A percentile compares a stretch with the other conserved stretches of the same genome.
These are phyloP conservation scores for Cydia amplana DNA, from an alignment of 1,140 invertebrate species.

Conservation along the genomic window DNA sequence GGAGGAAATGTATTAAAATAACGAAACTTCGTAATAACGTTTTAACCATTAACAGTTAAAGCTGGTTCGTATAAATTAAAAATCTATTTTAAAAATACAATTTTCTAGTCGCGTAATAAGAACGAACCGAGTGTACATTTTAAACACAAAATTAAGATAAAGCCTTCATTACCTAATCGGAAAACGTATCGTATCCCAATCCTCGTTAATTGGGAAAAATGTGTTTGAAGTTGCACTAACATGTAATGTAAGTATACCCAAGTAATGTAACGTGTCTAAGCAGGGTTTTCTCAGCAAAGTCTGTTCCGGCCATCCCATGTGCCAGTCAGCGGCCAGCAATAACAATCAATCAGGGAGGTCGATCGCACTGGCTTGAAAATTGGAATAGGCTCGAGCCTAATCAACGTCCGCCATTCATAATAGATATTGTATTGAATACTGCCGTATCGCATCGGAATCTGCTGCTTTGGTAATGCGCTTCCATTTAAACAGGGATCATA, in stretches of 20 bases:
- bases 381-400: conserved; percentile 64
- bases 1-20: conserved; percentile 31
- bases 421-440: conserved; percentile 67
- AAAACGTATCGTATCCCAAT: not conserved
- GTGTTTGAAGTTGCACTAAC: not conserved
- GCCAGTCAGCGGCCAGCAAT: conserved; percentile 40
- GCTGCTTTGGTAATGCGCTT: conserved; percentile 51
- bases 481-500: conserved; percentile 51
- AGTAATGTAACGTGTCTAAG: not conserved
- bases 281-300: conserved; percentile 19
- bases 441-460: conserved; percentile 54
- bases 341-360: conserved; percentile 63
- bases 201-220: too few species aligned
- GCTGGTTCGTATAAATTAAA: not conserved
- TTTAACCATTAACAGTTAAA: conserved; percentile 20
- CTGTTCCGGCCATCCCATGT: conserved; percentile 27
- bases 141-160: too few species aligned
- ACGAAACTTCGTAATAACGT: conserved; percentile 22
- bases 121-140: not conserved
- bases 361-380: conserved; percentile 62
- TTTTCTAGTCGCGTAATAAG: not conserved
- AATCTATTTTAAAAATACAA: not conserved
- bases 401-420: conserved; percentile 68
- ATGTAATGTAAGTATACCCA: not conserved
- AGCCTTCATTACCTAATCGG: too few species aligned